Evolutionary conservation across 2,888 invertebrate species (phyloP), one percentile per base, ranked within the genome.

Genomic region (Trachelus tabidus): DNA sequence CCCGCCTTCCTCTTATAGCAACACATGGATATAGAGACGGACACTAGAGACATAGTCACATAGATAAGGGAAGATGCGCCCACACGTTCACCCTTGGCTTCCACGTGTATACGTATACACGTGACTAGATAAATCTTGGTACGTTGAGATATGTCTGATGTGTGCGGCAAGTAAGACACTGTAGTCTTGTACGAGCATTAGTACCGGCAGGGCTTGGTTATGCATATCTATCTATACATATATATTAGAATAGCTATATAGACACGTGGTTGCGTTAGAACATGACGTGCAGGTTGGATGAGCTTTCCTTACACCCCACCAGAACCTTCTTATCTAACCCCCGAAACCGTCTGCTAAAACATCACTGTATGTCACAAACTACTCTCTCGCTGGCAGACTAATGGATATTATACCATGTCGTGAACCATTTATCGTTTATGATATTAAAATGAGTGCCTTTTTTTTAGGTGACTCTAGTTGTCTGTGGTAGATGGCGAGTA

Each of bases 1-100:
- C 83, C 88, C 89, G 87, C 88, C 88, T 89, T 88, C 84, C 83
- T 86, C 84, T 81, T 87, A 83, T 81, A 73, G 69, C 69, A 76
- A 79, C 77, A 80, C 77, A 77, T 73, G 75, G 34, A 79, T 31
- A 73, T 73, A 40, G 56, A 15, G 40, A 56, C 56, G 23, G 23
- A 56, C 56, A 56, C 56, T 9, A 56, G 56, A 56, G 56, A 23
- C 71, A 34, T 71, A 71, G 33, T 71, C 71, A 34, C 71, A 71
- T 71, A 71, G 71, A 71, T 71, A 71, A 71, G 71, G 11, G 33
- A 71, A 71, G 71, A 31, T 71, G 12, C 71, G 23, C 71, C 23
- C 1, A 56, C 23, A 56, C 23, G 1, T 0, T 23, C 23, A 2
- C 1, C 56, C 23, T 56, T 56, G 56, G 56, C 56, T 56, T 56